Base-by-base conservation (phyloP, 2,888 invertebrate species). In the Cyrtodaria siliqua region DNA sequence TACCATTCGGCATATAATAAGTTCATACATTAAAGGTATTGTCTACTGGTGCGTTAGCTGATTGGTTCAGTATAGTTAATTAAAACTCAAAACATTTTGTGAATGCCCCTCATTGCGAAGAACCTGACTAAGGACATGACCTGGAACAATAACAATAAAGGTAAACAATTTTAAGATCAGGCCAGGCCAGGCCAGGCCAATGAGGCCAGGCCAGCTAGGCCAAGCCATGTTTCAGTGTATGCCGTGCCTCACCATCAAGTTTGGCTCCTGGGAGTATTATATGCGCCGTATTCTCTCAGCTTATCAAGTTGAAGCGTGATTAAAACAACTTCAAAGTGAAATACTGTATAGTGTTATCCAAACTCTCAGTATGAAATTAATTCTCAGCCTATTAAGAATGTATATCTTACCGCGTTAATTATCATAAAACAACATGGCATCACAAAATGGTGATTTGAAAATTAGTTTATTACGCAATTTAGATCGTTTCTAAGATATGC, bases 271-370 rank as follows among this genome's bases (percentile, higher is more conserved):
- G 52, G 18, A 52, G 40, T 53, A 63, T 63, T 63, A 40, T 53
- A 33, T 16, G 24, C 12, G 26, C 63, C 52, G 23, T 26, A 24
- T 55, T 49, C 29, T 24, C 12, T n/a, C 49, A 18, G 56, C 64
- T 78, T 72, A 78, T 78, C 78, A 20, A 29, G n/a, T 49, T 29
- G 47, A 42, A 49, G 49, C 63, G 59, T 73, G 72, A 78, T 78
- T 73, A 73, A 50, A 61, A n/a, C 47, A 50, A 69, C 72, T 68
- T 78, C 78, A 78, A 78, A 73, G 67, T 53, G 64, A 78, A 78
- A 78, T 56, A 56, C 53, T 50, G 55, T 62, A 64, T 63, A 52
- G 33, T 56, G 56, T 72, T 78, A 78, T 78, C 68, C 63, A 42
- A 69, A 52, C 47, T 29, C 64, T 40, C 63, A 50, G 78, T 64